Base-by-base conservation (phyloP, 1,140 invertebrate genomes). In the Neodiprion virginianus region DNA sequence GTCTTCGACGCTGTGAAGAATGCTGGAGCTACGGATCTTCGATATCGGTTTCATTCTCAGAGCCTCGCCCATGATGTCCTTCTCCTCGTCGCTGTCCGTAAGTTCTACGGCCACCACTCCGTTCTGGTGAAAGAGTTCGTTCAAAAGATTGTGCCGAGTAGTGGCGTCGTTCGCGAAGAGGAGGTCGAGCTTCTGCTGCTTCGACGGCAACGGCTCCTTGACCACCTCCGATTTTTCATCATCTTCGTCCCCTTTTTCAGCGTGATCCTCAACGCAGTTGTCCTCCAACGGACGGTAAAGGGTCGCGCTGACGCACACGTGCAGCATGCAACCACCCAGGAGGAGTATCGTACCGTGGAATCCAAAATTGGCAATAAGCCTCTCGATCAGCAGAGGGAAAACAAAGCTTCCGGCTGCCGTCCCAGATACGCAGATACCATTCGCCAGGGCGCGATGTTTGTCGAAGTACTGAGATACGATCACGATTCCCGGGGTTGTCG, bases 381-480 rank as follows among this genome's bases (percentile, higher is more conserved):
- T 90, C 79, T 95, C 92, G n/a, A 94, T 93, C 8, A 95, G 80
- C 77, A 94, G 90, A 0, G 94, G 94, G 72, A 95, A 91, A 1
- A 95, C 90, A 78, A 95, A 94, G 80, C 93, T 94, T 1, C 94
- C 94, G 1, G 93, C 92, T 2, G 94, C 93, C 11, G 94, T 95
- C 11, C 94, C 94, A 17, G 94, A 94, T 49, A 95, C 93, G 79
- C 93, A 95, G 78, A 95, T 93, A 0, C 94, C 94, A 77, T 95
- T 95, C 0, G 94, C 94, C 74, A 95, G 77, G 0, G 94, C 94
- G 21, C 94, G 92, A 82, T 94, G 93, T 79, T 93, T 94, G 76
- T 95, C 92, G 76, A 95, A 95, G 79, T 95, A 95, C 70, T 94
- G 92, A 0, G 94, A 94, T 0, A 95, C 94, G 66, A 95, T 93